Base-by-base conservation (phyloP, 2,888 invertebrate genomes). In the Lepidochitona cinerea region DNA sequence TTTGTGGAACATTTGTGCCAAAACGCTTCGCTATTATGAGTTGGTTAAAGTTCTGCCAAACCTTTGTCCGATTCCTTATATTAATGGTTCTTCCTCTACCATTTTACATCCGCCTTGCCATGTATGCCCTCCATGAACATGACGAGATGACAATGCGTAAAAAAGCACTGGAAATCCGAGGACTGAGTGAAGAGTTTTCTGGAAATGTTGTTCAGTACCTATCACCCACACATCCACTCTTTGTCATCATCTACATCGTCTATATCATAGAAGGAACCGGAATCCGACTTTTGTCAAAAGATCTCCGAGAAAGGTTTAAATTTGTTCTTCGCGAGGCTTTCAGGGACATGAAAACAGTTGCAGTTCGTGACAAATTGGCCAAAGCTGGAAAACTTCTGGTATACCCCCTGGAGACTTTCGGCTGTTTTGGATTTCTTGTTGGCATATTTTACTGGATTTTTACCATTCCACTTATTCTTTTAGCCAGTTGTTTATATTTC, bases 401-500 rank as follows among this genome's bases (percentile, higher is more conserved):
- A n/a, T 68, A 41, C 41, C 68, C 68, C 3, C 32, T 68, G 49
- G 41, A 68, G 7, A 41, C 18, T 12, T 68, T 68, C 49, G 68
- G 68, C 32, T 29, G 32, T 26, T 41, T 3, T 49, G 68, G 68
- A 3, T 68, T 68, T n/a, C 18, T 68, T 18, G 29, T 68, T 41
- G 68, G 68, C 12, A 37, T 68, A 18, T 36, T 49, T 35, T 68
- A 68, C 41, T 68, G 68, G 68, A 7, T 49, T 14, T 32, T 68
- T 41, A 32, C 49, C 6, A 36, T 68, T 9, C 68, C 68, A 2
- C 6, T 68, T 9, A 7, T 37, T 9, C 37, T 68, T 26, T 4
- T 68, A 6, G 29, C 32, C 23, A 6, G 18, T 23, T 32, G 35
- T 14, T 41, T 68, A 2, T 68, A 68, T 41, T 68, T 37, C 29